Conservation (phyloP, 2,888 invertebrate genomes). For the Sinopyrophorus schimmeli region DNA sequence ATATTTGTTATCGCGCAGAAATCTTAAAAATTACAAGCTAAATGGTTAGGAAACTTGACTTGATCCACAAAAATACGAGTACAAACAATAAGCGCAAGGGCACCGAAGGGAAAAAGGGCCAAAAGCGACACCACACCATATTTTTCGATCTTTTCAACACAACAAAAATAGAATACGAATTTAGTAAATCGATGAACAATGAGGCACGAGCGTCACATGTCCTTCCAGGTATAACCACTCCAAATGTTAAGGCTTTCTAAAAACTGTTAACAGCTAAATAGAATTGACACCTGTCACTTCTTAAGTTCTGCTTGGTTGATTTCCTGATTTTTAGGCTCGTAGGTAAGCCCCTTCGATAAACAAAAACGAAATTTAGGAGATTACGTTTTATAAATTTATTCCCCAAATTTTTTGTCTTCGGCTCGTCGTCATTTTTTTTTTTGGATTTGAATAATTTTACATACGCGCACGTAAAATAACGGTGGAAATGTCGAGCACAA, state of each 20-base stretch:
- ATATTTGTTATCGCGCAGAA: too few relatives aligned
- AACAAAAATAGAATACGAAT: constrained; percentile 8
- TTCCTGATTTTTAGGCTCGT: constrained; percentile 33
- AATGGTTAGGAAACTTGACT: constrained; percentile 18
- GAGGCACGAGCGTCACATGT: constrained; percentile 44
- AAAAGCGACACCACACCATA: too few relatives aligned
- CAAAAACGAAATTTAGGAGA: constrained; percentile 25
- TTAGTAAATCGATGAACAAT: constrained; percentile 36
- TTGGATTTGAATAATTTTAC: too few relatives aligned
- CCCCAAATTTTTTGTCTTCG: too few relatives aligned
- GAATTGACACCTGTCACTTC: constrained; percentile 47
- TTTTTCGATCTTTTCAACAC: constrained; percentile 7
- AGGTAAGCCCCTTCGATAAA: constrained; percentile 24
- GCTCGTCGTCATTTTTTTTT: too few relatives aligned
- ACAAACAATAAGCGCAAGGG: constrained; percentile 9
- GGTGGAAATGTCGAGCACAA: constrained; percentile 8
- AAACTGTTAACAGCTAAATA: constrained; percentile 37
- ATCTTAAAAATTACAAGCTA: too few relatives aligned
- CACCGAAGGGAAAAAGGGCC: too few relatives aligned
- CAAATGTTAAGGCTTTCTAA: constrained; percentile 33
- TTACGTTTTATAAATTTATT: too few relatives aligned
- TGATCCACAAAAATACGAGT: constrained; percentile 18
- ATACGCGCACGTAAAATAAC: constrained; percentile 1
- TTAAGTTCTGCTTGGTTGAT: constrained; percentile 38
- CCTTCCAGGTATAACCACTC: constrained; percentile 39